phyloP scores from a whole-genome alignment of 2,113 vertebrate genomes.

The Peromyscus polionotus region DNA sequence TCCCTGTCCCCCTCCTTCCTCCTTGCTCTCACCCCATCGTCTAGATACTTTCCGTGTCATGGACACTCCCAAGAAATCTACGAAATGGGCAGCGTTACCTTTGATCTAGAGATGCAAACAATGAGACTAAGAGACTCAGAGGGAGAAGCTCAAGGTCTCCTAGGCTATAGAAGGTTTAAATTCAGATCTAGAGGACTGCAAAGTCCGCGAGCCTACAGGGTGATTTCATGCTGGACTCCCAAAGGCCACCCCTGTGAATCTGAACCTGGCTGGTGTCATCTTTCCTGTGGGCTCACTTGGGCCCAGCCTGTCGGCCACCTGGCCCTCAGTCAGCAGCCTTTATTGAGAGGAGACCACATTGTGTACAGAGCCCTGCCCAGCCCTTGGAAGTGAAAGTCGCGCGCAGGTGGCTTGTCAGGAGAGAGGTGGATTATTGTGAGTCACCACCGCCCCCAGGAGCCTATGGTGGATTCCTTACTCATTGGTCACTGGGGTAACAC shows the following conservation, averaged over 20 bases:
- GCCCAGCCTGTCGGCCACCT: not conserved
- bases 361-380: not conserved
- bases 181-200: not conserved
- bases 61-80: not conserved
- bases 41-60: not conserved
- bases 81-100: not conserved
- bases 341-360: not conserved
- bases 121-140: not conserved
- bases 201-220: fast-evolving
- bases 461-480: not conserved
- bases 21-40: not conserved
- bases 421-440: not conserved
- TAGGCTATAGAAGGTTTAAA: not conserved
- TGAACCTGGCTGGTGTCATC: not conserved
- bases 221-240: not conserved
- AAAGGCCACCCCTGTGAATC: not conserved
- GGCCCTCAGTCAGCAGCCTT: slow-evolving; percentile 24
- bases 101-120: not conserved
- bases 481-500: slow-evolving; percentile 40
- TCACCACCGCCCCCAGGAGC: not conserved
- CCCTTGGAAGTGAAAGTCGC: not conserved
- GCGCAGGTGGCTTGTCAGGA: not conserved
- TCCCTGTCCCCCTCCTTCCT: not conserved
- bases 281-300: not conserved
- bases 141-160: not conserved